A percentile compares a stretch with the other conserved stretches of the same genome.
Evolutionary conservation across 2,113 vertebrate genomes (phyloP).

Genomic region (Thunnus maccoyii): DNA sequence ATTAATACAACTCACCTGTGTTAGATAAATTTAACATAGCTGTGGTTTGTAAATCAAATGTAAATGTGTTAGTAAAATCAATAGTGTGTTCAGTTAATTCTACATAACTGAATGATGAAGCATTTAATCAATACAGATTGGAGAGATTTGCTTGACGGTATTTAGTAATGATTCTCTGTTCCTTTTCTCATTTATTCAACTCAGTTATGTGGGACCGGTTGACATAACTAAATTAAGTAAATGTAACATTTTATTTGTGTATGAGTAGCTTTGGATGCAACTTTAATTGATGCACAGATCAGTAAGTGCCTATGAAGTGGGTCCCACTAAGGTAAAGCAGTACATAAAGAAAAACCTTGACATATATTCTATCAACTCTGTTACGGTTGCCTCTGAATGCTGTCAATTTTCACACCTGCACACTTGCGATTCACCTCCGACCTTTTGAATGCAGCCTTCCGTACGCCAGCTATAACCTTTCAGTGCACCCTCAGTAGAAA

Average conservation of each 20-base stretch:
- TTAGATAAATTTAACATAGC: too few species aligned
- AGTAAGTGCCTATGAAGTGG: background rate
- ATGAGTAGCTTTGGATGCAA: constrained; percentile 10
- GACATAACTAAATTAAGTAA: too few species aligned
- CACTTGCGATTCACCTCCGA: constrained; percentile 53
- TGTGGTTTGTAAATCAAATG: too few species aligned
- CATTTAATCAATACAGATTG: too few species aligned
- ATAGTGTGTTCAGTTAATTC: too few species aligned
- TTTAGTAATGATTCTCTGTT: too few species aligned
- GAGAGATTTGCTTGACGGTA: too few species aligned
- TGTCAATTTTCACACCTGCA: constrained; percentile 30
- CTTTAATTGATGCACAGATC: constrained; percentile 40
- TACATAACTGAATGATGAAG: too few species aligned
- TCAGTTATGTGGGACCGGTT: too few species aligned
- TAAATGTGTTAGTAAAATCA: too few species aligned
- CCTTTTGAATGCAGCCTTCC: constrained; percentile 39
- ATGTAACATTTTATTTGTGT: background rate
- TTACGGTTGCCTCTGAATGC: constrained; percentile 8
- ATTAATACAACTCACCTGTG: too few species aligned
- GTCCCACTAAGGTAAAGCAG: background rate
- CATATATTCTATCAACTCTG: background rate
- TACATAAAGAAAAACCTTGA: constrained; percentile 26
- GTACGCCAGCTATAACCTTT: constrained; percentile 37
- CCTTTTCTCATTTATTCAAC: too few species aligned
- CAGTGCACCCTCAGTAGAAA: constrained; percentile 26